Conservation (phyloP, 2,113 vertebrate species). For the Brachyhypopomus occidentalis region DNA sequence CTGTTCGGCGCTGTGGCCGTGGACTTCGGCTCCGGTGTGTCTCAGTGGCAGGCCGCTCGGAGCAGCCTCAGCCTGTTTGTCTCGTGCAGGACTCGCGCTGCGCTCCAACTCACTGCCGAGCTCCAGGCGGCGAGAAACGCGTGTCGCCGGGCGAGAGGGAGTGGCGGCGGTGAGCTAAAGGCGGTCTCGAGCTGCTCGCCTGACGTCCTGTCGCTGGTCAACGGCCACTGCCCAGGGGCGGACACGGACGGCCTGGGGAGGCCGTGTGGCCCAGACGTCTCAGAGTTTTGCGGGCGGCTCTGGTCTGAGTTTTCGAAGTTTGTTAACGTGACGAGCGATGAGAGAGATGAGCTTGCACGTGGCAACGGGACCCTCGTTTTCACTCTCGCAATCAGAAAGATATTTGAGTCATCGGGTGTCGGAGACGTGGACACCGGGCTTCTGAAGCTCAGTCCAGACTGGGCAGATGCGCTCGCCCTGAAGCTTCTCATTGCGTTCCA, state of each 20-base stretch:
- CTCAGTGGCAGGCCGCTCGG: constrained; percentile 68
- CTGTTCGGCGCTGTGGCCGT: constrained; percentile 76
- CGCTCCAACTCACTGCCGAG: constrained; percentile 64
- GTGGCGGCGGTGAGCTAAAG: not conserved
- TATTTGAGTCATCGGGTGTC: constrained; percentile 69
- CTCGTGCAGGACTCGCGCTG: constrained; percentile 73
- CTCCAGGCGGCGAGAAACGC: constrained; percentile 73
- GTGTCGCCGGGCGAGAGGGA: constrained; percentile 47
- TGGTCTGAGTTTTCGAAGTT: constrained; percentile 40
- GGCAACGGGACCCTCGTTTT: constrained; percentile 51
- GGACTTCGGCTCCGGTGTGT: constrained; percentile 73
- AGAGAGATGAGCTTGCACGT: constrained; percentile 25
- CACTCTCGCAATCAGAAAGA: constrained; percentile 62
- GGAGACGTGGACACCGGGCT: constrained; percentile 60
- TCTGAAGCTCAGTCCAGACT: constrained; percentile 68
- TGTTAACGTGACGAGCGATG: constrained; percentile 56
- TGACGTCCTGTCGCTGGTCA: constrained; percentile 45
- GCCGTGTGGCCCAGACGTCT: constrained; percentile 63
- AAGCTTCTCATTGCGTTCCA: constrained; percentile 71
- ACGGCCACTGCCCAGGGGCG: constrained; percentile 62
- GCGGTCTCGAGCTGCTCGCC: not conserved
- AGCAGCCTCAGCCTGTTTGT: constrained; percentile 68
- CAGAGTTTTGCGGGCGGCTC: constrained; percentile 64
- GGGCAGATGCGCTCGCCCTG: constrained; percentile 75
- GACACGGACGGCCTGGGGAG: constrained; percentile 41